Conservation (phyloP, 2,797 vertebrate genomes). For the Manis javanica region DNA sequence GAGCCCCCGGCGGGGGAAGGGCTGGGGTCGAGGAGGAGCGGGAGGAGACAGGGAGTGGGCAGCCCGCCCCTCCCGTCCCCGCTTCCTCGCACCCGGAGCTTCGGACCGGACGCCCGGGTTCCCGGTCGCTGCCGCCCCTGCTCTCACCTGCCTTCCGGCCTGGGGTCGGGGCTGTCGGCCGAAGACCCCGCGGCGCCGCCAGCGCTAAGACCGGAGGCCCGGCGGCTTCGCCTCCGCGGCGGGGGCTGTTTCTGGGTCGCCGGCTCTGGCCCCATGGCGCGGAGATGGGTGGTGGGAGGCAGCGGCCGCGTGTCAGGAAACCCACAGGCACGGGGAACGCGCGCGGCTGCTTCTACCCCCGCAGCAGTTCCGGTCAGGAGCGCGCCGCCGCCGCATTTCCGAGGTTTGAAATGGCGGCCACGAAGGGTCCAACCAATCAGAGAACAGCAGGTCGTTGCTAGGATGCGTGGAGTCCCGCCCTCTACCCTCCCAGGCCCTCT, state of each 20-base stretch:
- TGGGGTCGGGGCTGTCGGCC: neutral
- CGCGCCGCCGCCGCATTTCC: conserved; percentile 25
- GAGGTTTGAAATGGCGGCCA: conserved; percentile 82
- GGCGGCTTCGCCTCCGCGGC: conserved; percentile 70
- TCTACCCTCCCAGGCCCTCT: accelerated
- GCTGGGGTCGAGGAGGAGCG: too few relatives aligned
- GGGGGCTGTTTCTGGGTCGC: conserved; percentile 52
- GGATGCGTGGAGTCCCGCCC: conserved; percentile 40
- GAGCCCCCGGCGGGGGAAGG: accelerated
- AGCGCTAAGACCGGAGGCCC: neutral
- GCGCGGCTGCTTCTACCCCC: conserved; percentile 16
- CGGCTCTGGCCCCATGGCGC: conserved; percentile 69
- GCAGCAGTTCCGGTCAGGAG: conserved; percentile 10
- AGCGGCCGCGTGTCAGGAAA: conserved; percentile 69
- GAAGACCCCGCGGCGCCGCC: conserved; percentile 12
- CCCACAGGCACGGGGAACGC: conserved; percentile 22
- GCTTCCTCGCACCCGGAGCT: neutral
- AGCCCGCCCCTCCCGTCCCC: neutral
- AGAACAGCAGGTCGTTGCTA: neutral
- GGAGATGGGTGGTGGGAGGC: neutral
- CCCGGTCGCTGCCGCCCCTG: neutral
- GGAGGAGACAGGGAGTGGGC: too few relatives aligned
- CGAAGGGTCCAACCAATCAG: conserved; percentile 52
- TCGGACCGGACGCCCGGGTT: neutral
- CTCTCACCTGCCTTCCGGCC: conserved; percentile 38